phyloP scores from a whole-genome alignment of 2,797 vertebrate genomes.

The Anguilla megastoma region DNA sequence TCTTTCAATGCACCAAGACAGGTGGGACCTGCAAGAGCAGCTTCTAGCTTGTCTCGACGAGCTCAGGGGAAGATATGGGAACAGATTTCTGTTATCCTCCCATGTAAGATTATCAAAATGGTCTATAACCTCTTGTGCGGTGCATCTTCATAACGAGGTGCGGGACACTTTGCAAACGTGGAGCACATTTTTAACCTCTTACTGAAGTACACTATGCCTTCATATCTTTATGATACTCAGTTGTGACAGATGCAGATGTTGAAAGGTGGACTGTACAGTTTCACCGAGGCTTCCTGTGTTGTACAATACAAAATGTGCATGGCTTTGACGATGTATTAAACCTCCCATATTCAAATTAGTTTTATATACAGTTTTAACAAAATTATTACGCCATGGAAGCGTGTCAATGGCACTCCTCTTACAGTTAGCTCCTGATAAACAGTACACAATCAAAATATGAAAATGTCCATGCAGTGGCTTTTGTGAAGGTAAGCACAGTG shows the following conservation, averaged over 20 bases:
- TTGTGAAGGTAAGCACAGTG: not conserved
- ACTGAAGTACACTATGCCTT: not conserved
- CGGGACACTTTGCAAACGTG: not conserved
- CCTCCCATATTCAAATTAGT: not conserved
- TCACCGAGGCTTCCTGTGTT: not conserved
- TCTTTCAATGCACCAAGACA: constrained; percentile 16
- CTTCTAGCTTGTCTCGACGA: not conserved
- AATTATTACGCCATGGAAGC: not conserved
- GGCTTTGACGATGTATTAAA: not conserved
- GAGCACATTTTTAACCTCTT: not conserved
- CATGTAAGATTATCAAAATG: not conserved
- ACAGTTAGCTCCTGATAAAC: not conserved
- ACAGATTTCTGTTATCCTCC: not conserved
- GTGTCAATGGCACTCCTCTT: not conserved
- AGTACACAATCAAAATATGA: not conserved
- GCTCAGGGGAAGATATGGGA: not conserved
- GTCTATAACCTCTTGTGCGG: not conserved
- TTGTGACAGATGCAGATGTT: not conserved
- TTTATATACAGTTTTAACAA: not conserved
- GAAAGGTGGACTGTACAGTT: not conserved
- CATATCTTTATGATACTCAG: not conserved
- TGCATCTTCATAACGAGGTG: not conserved
- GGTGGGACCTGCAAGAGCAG: not conserved
- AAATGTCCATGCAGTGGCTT: not conserved
- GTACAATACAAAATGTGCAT: not conserved